Percentiles rank a stretch among this genome's conserved stretches.
Evolutionary conservation across 2,888 invertebrate species (phyloP).

Genomic region (Archaeoteleia sp.): DNA sequence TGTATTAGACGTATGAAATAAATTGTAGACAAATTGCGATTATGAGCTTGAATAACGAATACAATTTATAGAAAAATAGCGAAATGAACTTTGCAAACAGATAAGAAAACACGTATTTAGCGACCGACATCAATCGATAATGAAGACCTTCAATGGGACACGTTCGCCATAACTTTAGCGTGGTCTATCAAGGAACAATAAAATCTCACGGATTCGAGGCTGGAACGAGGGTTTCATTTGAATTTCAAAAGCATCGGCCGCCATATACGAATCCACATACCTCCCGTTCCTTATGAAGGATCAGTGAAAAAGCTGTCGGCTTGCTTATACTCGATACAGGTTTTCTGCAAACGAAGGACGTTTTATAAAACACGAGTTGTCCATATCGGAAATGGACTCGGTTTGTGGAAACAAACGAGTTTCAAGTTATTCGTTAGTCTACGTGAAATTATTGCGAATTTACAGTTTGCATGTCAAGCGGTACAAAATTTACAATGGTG

Average conservation of each 20-base stretch:
- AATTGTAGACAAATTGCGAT: no score
- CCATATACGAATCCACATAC: constrained; percentile 44
- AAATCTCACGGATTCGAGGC: constrained; percentile 40
- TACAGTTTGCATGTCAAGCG: constrained; percentile 8
- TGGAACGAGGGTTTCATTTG: constrained; percentile 41
- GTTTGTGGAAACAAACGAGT: constrained; percentile 17
- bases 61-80: no score
- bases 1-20: no score
- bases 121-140: constrained; percentile 12
- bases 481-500: neutral
- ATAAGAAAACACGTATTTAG: constrained; percentile 8
- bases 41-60: no score
- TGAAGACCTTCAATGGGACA: constrained; percentile 27
- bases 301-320: constrained; percentile 40
- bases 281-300: constrained; percentile 41
- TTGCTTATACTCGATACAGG: constrained; percentile 31
- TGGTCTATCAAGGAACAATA: constrained; percentile 36
- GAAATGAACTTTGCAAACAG: no score
- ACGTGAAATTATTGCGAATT: constrained; percentile 5
- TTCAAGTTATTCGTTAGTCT: constrained; percentile 12
- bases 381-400: constrained; percentile 22
- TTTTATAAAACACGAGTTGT: constrained; percentile 38
- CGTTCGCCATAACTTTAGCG: constrained; percentile 17
- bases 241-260: constrained; percentile 43
- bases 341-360: constrained; percentile 40